Evolutionary conservation across 2,888 invertebrate species (phyloP).

Genomic region (Stegana nigrithorax): DNA sequence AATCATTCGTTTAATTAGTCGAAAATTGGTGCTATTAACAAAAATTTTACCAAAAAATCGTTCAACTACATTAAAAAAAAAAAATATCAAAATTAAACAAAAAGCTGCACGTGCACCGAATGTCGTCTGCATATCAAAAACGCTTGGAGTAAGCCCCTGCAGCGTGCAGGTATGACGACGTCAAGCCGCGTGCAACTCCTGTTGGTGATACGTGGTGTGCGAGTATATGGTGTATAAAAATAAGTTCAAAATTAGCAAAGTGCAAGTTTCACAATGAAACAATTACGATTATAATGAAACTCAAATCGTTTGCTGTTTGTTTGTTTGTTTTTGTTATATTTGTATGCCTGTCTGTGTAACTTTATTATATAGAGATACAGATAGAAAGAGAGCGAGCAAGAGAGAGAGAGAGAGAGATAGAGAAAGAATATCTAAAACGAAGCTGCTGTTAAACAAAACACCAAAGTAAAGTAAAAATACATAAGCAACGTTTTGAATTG

Average conservation of each 20-base stretch:
- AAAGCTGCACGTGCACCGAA: too few species aligned
- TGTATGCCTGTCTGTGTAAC: background rate
- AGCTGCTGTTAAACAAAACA: conserved; percentile 15
- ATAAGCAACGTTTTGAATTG: conserved; percentile 22
- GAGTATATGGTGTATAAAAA: too few species aligned
- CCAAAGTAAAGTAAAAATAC: too few species aligned
- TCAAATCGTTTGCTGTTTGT: background rate
- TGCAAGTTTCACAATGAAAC: conserved; percentile 16
- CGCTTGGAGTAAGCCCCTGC: too few species aligned
- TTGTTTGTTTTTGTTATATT: background rate
- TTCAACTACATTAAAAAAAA: background rate
- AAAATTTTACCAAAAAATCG: background rate
- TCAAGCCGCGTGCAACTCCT: too few species aligned
- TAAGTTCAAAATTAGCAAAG: conserved; percentile 14
- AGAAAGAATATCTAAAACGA: conserved; percentile 19
- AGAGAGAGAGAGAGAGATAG: conserved; percentile 19
- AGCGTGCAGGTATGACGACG: too few species aligned
- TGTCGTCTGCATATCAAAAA: too few species aligned
- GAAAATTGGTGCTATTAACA: background rate
- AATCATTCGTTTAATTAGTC: too few species aligned
- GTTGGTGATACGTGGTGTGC: too few species aligned
- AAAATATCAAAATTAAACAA: too few species aligned
- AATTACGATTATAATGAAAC: conserved; percentile 5
- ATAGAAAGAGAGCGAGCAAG: conserved; percentile 24
- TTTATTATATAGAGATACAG: background rate